phyloP scores from a whole-genome alignment of 1,140 invertebrate species.

The Euura lappo region DNA sequence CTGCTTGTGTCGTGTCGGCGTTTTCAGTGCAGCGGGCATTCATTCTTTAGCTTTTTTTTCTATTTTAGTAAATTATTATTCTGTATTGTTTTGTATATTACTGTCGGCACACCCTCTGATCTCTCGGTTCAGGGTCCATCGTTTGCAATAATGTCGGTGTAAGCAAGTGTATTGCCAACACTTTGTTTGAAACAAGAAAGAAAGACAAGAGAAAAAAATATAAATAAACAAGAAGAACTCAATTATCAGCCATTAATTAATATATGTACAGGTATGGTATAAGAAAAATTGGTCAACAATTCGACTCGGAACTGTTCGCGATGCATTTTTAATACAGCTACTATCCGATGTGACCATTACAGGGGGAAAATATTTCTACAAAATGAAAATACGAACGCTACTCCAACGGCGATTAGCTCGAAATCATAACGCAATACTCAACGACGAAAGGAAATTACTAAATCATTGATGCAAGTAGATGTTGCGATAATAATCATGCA shows the following conservation, averaged over 20 bases:
- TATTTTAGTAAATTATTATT: conserved; percentile 8
- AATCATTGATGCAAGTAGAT: no score
- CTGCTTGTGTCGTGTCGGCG: conserved; percentile 52
- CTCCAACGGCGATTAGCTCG: no score
- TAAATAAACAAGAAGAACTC: conserved; percentile 19
- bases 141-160: conserved; percentile 47
- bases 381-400: no score
- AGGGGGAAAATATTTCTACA: no score
- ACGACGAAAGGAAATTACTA: no score
- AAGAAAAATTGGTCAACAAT: neutral
- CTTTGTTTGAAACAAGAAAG: conserved; percentile 36
- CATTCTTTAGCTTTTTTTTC: conserved; percentile 52
- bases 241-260: conserved; percentile 22
- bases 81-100: conserved; percentile 34
- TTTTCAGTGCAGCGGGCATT: conserved; percentile 54
- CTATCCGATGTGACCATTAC: no score
- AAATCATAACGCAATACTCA: no score
- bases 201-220: conserved; percentile 42
- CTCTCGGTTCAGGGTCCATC: conserved; percentile 54
- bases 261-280: neutral
- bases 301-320: no score
- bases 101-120: conserved; percentile 49
- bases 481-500: no score
- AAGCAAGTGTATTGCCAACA: conserved; percentile 54
- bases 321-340: no score